Conservation (phyloP, 2,888 invertebrate species). For the Harpagoxenus sublaevis region DNA sequence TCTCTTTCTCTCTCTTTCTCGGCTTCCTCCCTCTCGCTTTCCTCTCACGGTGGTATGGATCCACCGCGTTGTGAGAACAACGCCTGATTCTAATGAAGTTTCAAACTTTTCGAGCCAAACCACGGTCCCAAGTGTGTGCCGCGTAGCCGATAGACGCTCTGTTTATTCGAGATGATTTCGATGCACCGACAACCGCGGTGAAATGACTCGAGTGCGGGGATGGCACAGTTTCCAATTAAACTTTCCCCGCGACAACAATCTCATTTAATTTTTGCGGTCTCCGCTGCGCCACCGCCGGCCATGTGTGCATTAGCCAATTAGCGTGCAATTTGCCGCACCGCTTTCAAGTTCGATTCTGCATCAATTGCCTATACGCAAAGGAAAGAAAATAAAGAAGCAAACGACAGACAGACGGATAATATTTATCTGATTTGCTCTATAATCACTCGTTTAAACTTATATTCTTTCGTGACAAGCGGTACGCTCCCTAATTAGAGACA, state of each 20-base stretch:
- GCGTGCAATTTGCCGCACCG: slow-evolving; percentile 23
- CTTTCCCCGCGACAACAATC: slow-evolving; percentile 50
- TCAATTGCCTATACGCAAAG: not conserved
- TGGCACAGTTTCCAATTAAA: slow-evolving; percentile 47
- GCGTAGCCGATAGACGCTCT: slow-evolving; percentile 24
- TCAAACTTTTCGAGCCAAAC: slow-evolving; percentile 53
- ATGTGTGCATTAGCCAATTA: slow-evolving; percentile 37
- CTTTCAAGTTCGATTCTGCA: slow-evolving; percentile 5
- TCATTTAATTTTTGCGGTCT: slow-evolving; percentile 49
- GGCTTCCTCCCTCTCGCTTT: slow-evolving; percentile 45
- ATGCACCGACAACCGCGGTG: slow-evolving; percentile 26
- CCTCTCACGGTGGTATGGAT: slow-evolving; percentile 62
- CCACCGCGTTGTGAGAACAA: slow-evolving; percentile 67
- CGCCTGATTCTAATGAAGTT: slow-evolving; percentile 73
- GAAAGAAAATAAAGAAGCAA: slow-evolving; percentile 25
- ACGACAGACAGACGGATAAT: slow-evolving; percentile 8
- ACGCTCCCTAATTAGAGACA: slow-evolving; percentile 46
- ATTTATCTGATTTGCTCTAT: slow-evolving; percentile 12
- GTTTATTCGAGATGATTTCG: slow-evolving; percentile 45
- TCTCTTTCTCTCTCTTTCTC: slow-evolving; percentile 52
- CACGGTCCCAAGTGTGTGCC: slow-evolving; percentile 39
- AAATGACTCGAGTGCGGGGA: slow-evolving; percentile 40
- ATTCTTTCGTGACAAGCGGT: slow-evolving; percentile 12
- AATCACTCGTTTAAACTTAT: slow-evolving; percentile 42
- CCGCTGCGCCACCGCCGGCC: not conserved